These are phyloP conservation scores for Epinephelus malabaricus DNA, from an alignment of 2,797 vertebrate species.

Conservation along the genomic window DNA sequence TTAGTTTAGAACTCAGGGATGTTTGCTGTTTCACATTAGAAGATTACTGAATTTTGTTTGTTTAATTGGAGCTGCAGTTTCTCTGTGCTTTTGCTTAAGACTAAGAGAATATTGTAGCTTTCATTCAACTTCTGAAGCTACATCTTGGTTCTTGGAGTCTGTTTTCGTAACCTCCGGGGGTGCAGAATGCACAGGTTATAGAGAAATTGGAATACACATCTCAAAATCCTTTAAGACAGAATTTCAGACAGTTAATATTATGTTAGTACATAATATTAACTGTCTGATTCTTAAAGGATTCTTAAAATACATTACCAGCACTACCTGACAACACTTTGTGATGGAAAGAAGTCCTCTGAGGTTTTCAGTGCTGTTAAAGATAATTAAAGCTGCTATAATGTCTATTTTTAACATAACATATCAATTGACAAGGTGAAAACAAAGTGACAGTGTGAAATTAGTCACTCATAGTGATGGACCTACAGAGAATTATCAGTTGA, in stretches of 20 bases:
- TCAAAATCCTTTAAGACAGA: background rate
- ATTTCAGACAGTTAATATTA: background rate
- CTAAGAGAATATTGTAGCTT: background rate
- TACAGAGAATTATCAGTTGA: background rate
- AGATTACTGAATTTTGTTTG: background rate
- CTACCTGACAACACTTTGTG: background rate
- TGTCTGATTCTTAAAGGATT: too few species aligned
- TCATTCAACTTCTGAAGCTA: background rate
- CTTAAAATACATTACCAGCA: background rate
- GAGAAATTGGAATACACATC: background rate
- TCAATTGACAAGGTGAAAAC: background rate
- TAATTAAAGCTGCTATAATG: background rate
- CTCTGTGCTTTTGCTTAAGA: background rate
- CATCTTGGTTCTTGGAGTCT: background rate
- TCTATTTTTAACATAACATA: background rate
- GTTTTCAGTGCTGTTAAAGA: background rate
- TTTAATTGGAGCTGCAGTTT: background rate
- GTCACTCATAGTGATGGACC: background rate
- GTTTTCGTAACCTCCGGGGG: background rate
- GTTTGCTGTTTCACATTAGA: slow-evolving; percentile 11
- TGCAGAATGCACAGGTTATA: background rate
- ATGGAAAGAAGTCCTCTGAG: background rate
- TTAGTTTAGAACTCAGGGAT: background rate
- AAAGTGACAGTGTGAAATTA: background rate
- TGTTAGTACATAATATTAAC: background rate